Conservation (phyloP, 2,113 vertebrate species). For the Coreoperca whiteheadi region DNA sequence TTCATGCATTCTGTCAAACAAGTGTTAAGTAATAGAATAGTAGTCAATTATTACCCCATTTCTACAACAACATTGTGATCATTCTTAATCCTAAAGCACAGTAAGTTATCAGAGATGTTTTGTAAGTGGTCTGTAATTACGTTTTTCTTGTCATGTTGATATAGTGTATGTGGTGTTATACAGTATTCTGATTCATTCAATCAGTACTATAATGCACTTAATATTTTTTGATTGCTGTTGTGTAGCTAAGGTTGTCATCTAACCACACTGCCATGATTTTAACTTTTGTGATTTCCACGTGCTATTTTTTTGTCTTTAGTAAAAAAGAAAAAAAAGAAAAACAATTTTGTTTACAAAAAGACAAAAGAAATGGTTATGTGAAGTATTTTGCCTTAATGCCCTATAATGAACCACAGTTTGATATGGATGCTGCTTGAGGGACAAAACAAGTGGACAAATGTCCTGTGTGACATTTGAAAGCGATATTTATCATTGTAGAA, state of each 20-base stretch:
- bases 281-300: constrained; percentile 44
- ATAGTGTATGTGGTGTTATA: constrained; percentile 21
- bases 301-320: constrained; percentile 5
- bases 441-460: constrained; percentile 1
- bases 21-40: constrained; percentile 4
- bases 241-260: constrained; percentile 19
- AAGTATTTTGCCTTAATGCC: constrained; percentile 45
- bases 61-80: constrained; percentile 14
- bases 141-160: constrained; percentile 31
- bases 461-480: constrained; percentile 2
- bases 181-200: constrained; percentile 24
- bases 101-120: constrained; percentile 12
- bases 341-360: constrained; percentile 52
- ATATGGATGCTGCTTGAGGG: constrained; percentile 9
- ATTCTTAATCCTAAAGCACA: constrained; percentile 3
- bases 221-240: constrained; percentile 8
- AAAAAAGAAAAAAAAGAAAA: background rate
- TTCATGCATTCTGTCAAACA: constrained; percentile 8
- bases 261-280: constrained; percentile 22
- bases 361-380: constrained; percentile 7
- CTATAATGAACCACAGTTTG: background rate
- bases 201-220: constrained; percentile 12
- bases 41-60: background rate
- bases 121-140: constrained; percentile 30
- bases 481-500: background rate